Conservation (phyloP, 2,797 vertebrate species). For the Sebastes itinus region DNA sequence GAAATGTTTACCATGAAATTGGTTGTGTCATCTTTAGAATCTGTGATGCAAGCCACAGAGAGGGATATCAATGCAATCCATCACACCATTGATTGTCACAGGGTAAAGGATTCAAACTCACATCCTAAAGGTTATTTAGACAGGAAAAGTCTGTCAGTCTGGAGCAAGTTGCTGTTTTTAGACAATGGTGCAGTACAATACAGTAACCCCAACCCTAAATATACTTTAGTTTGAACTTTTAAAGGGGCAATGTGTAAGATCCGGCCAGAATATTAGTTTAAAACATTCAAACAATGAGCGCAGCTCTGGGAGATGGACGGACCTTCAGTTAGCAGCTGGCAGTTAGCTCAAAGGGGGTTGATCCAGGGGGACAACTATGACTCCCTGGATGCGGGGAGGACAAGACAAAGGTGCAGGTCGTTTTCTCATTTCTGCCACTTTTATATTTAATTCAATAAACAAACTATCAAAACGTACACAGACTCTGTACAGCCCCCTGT, state of each 20-base stretch:
- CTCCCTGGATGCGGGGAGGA: too few relatives aligned
- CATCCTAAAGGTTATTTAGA: slow-evolving; percentile 43
- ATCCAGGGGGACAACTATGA: too few relatives aligned
- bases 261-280: too few relatives aligned
- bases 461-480: too few relatives aligned
- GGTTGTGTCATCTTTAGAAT: slow-evolving; percentile 81
- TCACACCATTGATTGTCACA: slow-evolving; percentile 81
- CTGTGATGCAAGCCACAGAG: slow-evolving; percentile 76
- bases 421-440: too few relatives aligned
- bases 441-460: too few relatives aligned
- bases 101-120: slow-evolving; percentile 59
- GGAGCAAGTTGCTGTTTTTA: neutral
- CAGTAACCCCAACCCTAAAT: neutral
- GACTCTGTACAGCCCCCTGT: too few relatives aligned
- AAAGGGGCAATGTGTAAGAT: neutral
- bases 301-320: too few relatives aligned
- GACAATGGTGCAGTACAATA: neutral
- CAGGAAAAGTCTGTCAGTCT: slow-evolving; percentile 22
- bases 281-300: too few relatives aligned
- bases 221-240: neutral
- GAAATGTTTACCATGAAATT: slow-evolving; percentile 81
- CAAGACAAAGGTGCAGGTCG: too few relatives aligned
- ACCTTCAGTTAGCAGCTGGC: too few relatives aligned
- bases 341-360: too few relatives aligned
- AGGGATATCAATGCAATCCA: slow-evolving; percentile 82